Base-by-base conservation (phyloP, 1,140 invertebrate genomes). In the Diabrotica virgifera region DNA sequence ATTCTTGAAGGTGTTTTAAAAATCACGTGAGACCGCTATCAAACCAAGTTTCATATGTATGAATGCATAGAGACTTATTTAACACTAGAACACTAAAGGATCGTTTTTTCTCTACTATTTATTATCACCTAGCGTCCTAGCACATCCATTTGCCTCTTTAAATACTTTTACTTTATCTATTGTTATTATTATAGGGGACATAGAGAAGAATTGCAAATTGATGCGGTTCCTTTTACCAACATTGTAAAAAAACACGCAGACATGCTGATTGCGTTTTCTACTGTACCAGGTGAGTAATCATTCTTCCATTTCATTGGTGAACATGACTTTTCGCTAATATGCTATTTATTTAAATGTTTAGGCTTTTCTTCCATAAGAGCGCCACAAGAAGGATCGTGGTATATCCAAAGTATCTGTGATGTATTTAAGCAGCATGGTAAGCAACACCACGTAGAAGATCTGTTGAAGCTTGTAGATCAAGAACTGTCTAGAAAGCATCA, bases 341-440 rank as follows among this genome's bases (percentile, higher is more conserved):
- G 10, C 11, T 38, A 38, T 59, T 10, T 12, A 14, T 46, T 7
- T 13, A n/a, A 13, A 9, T 69, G 70, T 73, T 61, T 71, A 84
- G 86, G 88, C 6, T 84, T 82, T 70, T 82, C 85, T 56, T 85
- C 90, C 12, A 83, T 85, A 73, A 81, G 90, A 52, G 86, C 92
- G 76, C 74, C 63, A 0, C 57, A 72, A 5, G 74, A 70, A 24
- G 91, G 91, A 11, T 89, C 87, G 60, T 91, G 90, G 88, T 91
- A 89, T 71, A 88, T 93, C 62, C 87, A 90, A 73, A 83, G 84
- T 62, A 79, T 93, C 56, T 92, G 90, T 77, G 81, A 88, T 69
- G 83, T 87, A 65, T 90, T 92, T 72, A 87, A 87, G 74, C 80
- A 85, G 53, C 77, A 86, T 73, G 89, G 89, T 11, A 80, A 85